Evolutionary conservation across 2,797 vertebrate genomes (phyloP).

Genomic region (Esox masquinongy): DNA sequence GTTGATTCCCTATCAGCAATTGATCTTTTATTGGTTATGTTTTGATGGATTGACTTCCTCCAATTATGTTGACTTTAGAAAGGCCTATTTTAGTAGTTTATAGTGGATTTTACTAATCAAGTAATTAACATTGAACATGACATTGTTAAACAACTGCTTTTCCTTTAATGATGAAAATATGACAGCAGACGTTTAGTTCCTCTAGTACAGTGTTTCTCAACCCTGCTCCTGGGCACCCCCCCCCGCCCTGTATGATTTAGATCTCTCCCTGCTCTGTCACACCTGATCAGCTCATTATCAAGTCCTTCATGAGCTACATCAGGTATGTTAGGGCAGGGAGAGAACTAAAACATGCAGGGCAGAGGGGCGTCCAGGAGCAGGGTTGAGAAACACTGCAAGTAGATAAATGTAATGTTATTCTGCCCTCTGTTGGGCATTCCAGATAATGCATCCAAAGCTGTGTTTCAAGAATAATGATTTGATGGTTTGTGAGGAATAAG

Average conservation of each 20-base stretch:
- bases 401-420: constrained; percentile 39
- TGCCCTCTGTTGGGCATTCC: constrained; percentile 60
- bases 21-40: not conserved
- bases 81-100: not conserved
- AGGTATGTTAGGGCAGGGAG: too few species aligned
- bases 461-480: not conserved
- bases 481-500: not conserved
- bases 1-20: not conserved
- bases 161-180: not conserved
- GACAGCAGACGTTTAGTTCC: not conserved
- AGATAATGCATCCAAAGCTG: not conserved
- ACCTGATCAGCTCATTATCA: too few species aligned
- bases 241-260: too few species aligned
- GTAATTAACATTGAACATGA: not conserved
- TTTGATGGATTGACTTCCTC: not conserved
- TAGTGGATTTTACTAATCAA: not conserved
- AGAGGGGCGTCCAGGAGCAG: too few species aligned
- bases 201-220: not conserved
- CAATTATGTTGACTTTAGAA: not conserved
- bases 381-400: not conserved
- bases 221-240: too few species aligned
- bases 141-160: not conserved
- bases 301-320: too few species aligned
- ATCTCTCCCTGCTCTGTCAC: too few species aligned
- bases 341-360: too few species aligned